Evolutionary conservation across 2,113 vertebrate genomes (phyloP), one percentile per base, ranked within the genome.

Genomic region (Myodes glareolus): DNA sequence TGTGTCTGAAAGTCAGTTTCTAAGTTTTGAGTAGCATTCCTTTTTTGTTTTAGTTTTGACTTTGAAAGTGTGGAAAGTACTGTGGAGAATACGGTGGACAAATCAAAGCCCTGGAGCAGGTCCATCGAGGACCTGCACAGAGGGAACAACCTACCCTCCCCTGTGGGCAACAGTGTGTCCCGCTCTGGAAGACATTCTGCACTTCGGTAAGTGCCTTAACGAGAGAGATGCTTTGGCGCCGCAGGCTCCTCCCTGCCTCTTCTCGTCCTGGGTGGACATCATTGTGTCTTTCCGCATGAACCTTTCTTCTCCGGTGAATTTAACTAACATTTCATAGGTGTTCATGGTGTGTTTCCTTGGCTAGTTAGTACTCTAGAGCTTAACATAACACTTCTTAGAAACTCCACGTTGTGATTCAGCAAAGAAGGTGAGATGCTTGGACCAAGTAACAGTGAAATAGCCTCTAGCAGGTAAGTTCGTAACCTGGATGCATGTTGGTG

Each of bases 121-220:
- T 99, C 99, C 16, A 99, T 99, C 36, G 99, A 99, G 97, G 99
- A 99, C 98, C 99, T 99, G 94, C 99, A 99, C 95, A 98, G 99
- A 97, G 99, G 99, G 94, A 98, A 98, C 95, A 99, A 99, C 70
- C 96, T 99, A 82, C 99, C 99, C 0, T 99, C 99, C 0, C 99
- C 99, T 0, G 98, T 99, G 2, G 99, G 99, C 94, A 99, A 97
- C 91, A 99, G 99, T 91, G 96, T 98, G n/a, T 99, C 99, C 68
- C 99, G 99, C 95, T 98, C 99, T 0, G 98, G 99, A 92, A 98
- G 99, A 3, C 99, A 99, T 98, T 99, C 99, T 6, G 99, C 99
- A 0, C 94, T 99, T 97, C 99, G 99, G 99, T 99, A 98, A 91
- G 98, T 96, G 39, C 2, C 19, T 95, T 0, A 3, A 0, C 8